A percentile compares a stretch with the other conserved stretches of the same genome.
Conservation (phyloP, 2,113 vertebrate species). For the Anoplopoma fimbria region DNA sequence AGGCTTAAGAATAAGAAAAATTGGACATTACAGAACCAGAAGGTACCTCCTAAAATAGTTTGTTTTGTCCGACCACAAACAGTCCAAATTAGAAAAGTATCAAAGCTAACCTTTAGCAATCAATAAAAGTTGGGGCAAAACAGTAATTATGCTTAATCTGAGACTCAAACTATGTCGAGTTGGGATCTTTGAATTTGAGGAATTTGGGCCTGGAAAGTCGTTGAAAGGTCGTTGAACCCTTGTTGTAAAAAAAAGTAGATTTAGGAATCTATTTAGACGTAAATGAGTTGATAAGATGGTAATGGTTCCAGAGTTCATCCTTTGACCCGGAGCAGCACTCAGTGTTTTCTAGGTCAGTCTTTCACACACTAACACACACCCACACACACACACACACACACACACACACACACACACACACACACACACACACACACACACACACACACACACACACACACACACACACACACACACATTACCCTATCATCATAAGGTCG, state of each 20-base stretch:
- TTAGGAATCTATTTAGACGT: neutral
- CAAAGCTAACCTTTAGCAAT: too few relatives aligned
- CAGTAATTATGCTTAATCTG: too few relatives aligned
- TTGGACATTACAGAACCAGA: neutral
- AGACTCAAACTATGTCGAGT: neutral
- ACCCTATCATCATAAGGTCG: neutral
- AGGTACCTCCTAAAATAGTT: neutral
- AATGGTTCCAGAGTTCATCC: neutral
- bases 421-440: constrained; percentile 1
- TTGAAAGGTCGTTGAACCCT: neutral
- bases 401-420: constrained; percentile 3
- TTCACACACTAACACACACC: neutral
- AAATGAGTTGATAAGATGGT: neutral
- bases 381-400: neutral
- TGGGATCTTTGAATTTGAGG: neutral
- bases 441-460: neutral
- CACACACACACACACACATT: neutral
- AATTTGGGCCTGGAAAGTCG: neutral
- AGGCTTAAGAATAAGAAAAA: too few relatives aligned
- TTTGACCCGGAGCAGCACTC: neutral
- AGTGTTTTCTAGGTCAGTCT: constrained; percentile 4
- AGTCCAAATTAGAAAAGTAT: neutral
- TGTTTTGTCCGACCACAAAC: neutral
- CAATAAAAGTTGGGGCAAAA: too few relatives aligned
- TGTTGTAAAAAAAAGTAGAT: too few relatives aligned